Base-by-base conservation (phyloP, 2,113 vertebrate genomes). In the Ailuropoda melanoleuca region DNA sequence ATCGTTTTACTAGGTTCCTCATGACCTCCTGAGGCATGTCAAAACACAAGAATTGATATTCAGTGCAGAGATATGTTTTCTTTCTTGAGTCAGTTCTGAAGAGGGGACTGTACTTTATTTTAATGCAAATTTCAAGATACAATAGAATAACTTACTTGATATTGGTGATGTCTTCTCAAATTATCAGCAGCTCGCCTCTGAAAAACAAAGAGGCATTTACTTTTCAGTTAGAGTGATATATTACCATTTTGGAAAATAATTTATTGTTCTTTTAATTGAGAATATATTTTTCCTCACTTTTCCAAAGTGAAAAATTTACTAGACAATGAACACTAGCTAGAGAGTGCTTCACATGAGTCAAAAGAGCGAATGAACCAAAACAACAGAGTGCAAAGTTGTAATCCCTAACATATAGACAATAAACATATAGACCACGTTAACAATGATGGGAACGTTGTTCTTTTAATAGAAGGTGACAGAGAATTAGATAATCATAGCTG, bases 181-280 rank as follows among this genome's bases (percentile, higher is more conserved):
- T 99, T 99, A 98, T 99, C 99, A 93, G 99, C 99, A 74, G 99
- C 99, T 97, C 99, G 99, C 89, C 99, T 99, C 99, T 99, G 92
- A 97, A 98, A 98, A 98, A 46, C 89, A 90, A 96, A 97, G 53
- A 70, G 46, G 68, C 8, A 85, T 80, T 93, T 81, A 29, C 17
- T 50, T 75, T 68, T 66, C 43, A 13, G 48, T 94, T 88, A 91
- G 24, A 74, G 2, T 80, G 56, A 26, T 10, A 4, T 29, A 37
- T 50, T 29, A 9, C 0, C 1, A 60, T 84, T 89, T 37, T 80
- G 34, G 58, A 95, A 91, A 88, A 62, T 21, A 82, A 29, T 55
- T 58, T 3, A 46, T 55, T 77, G 19, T 48, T 64, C 50, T 46
- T 68, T 21, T 11, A 48, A 31, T 78, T 1, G 58, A 83, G 58